Evolutionary conservation across 2,888 invertebrate species (phyloP).

Genomic region (Augochlorella aurata): DNA sequence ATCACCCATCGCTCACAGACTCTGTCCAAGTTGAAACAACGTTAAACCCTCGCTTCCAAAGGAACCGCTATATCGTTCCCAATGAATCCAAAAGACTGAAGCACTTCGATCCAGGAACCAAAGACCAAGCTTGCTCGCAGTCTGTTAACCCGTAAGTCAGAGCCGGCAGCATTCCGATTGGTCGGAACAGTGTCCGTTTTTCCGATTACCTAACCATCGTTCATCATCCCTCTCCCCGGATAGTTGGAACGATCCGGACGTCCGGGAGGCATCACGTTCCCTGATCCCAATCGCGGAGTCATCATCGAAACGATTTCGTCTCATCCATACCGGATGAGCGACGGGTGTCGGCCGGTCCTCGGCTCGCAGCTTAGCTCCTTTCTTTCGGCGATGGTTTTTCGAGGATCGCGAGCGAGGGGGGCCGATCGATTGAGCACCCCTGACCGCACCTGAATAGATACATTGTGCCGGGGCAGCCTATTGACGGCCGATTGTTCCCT

Average conservation of each 20-base stretch:
- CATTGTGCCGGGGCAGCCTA: slow-evolving; percentile 81
- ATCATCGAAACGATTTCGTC: slow-evolving; percentile 3
- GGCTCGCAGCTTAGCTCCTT: neutral
- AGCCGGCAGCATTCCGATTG: no score
- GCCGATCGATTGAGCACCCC: slow-evolving; percentile 79
- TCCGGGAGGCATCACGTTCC: neutral
- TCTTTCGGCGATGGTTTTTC: slow-evolving; percentile 58
- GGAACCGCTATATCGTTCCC: no score
- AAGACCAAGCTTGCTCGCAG: no score
- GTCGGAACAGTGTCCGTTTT: no score
- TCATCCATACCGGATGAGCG: neutral
- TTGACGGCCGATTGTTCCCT: slow-evolving; percentile 82
- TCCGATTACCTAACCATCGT: neutral
- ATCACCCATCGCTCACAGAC: no score
- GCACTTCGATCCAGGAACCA: no score
- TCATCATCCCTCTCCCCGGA: neutral
- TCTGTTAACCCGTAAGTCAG: no score
- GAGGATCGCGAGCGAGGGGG: slow-evolving; percentile 54
- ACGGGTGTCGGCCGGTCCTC: neutral
- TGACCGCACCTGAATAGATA: slow-evolving; percentile 81
- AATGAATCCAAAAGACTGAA: no score
- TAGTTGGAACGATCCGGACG: neutral
- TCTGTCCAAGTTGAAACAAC: no score
- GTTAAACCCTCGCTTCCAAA: no score
- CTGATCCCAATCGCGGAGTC: neutral